These are phyloP conservation scores for Sterrhoptilus dennistouni DNA, from an alignment of 2,113 vertebrate genomes.

Conservation along the genomic window DNA sequence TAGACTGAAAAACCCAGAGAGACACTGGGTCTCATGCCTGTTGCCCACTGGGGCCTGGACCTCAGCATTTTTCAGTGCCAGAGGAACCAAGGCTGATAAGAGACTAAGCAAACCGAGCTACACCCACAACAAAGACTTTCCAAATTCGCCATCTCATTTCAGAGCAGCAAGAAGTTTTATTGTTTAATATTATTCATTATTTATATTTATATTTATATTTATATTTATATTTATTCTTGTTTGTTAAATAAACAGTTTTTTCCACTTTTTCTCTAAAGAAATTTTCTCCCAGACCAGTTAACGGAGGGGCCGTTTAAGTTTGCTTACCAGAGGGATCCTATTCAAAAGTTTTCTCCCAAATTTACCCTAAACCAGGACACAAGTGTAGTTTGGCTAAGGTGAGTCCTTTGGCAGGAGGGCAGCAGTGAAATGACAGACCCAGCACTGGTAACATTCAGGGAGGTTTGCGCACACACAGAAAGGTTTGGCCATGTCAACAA, in stretches of 20 bases:
- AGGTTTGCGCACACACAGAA: background rate
- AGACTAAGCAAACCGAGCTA: too few relatives aligned
- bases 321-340: background rate
- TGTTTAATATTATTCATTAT: background rate
- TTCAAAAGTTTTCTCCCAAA: background rate
- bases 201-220: too few relatives aligned
- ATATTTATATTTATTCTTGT: too few relatives aligned
- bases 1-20: background rate
- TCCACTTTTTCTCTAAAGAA: background rate
- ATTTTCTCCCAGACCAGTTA: background rate
- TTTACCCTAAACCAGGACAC: background rate
- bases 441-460: fast-evolving
- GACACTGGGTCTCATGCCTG: background rate
- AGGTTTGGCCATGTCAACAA: background rate
- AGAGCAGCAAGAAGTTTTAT: background rate
- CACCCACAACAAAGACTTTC: too few relatives aligned
- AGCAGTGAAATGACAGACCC: background rate
- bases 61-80: too few relatives aligned
- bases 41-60: background rate
- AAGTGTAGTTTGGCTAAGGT: background rate
- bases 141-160: too few relatives aligned
- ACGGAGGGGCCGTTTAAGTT: background rate
- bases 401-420: background rate
- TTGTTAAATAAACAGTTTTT: background rate
- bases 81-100: too few relatives aligned